A percentile compares a stretch with the other conserved stretches of the same genome.
These are phyloP conservation scores for Leptinotarsa lineolata DNA, from an alignment of 1,140 invertebrate genomes.

Conservation along the genomic window DNA sequence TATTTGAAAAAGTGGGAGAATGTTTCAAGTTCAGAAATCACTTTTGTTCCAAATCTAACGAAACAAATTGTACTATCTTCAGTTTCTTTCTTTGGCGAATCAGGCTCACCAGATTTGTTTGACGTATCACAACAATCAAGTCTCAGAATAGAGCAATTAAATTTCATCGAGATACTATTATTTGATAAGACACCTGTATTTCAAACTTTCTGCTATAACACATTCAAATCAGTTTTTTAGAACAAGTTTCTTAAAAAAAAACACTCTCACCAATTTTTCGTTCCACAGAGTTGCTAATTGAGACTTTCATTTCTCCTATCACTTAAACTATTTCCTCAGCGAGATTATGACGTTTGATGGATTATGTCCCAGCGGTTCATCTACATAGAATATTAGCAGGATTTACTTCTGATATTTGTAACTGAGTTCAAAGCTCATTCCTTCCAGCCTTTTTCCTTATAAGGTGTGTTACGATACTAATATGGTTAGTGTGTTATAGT, in stretches of 20 bases:
- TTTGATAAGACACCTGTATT: too few relatives aligned
- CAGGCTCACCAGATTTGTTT: too few relatives aligned
- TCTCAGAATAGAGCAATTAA: too few relatives aligned
- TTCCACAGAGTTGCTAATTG: background rate
- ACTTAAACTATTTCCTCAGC: background rate
- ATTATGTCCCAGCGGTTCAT: background rate
- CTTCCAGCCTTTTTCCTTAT: background rate
- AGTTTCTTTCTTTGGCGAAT: too few relatives aligned
- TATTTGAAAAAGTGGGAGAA: too few relatives aligned
- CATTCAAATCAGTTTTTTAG: too few relatives aligned
- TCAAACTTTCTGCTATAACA: too few relatives aligned
- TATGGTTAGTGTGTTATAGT: background rate
- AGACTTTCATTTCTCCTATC: conserved; percentile 2
- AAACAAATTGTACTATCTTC: too few relatives aligned
- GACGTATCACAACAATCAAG: too few relatives aligned
- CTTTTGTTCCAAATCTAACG: too few relatives aligned
- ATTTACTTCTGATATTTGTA: background rate
- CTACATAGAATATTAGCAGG: background rate
- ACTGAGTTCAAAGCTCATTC: background rate
- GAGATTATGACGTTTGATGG: background rate
- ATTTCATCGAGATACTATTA: too few relatives aligned
- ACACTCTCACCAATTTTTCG: background rate
- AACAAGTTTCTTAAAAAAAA: background rate
- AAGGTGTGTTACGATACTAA: background rate
- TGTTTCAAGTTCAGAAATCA: too few relatives aligned